These are phyloP conservation scores for Battus philenor DNA, from an alignment of 1,140 invertebrate species.

Conservation along the genomic window DNA sequence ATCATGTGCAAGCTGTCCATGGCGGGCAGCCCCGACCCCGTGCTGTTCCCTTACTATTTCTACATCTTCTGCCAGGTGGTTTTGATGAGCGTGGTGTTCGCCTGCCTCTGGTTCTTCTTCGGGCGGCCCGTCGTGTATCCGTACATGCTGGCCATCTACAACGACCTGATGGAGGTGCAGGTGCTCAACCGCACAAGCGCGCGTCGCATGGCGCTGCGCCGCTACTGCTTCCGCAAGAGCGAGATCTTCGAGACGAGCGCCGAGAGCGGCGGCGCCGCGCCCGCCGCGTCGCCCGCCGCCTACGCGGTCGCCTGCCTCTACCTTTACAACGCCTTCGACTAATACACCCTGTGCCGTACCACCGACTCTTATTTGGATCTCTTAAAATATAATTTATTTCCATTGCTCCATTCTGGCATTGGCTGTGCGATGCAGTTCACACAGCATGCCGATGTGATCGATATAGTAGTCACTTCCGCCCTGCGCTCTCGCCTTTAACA, in stretches of 20 bases:
- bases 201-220: conserved; percentile 35
- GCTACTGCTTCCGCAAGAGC: conserved; percentile 61
- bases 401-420: too few species aligned
- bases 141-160: conserved; percentile 38
- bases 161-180: conserved; percentile 23
- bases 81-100: conserved; percentile 38
- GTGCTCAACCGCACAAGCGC: conserved; percentile 19
- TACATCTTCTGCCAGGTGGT: conserved; percentile 62
- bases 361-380: too few species aligned
- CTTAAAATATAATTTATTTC: too few species aligned
- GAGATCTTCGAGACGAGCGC: conserved; percentile 49
- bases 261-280: conserved; percentile 19
- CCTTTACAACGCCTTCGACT: conserved; percentile 11
- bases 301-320: conserved; percentile 6
- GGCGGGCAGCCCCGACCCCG: conserved; percentile 45
- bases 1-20: conserved; percentile 50
- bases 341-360: too few species aligned
- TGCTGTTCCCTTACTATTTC: conserved; percentile 62
- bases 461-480: too few species aligned
- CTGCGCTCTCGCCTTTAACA: too few species aligned
- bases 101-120: conserved; percentile 43
- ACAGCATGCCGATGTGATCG: too few species aligned
- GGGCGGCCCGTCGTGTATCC: conserved; percentile 42
- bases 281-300: neutral
- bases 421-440: too few species aligned